These are phyloP conservation scores for Dolichoris vasculosae DNA, from an alignment of 1,140 invertebrate species.

Conservation along the genomic window DNA sequence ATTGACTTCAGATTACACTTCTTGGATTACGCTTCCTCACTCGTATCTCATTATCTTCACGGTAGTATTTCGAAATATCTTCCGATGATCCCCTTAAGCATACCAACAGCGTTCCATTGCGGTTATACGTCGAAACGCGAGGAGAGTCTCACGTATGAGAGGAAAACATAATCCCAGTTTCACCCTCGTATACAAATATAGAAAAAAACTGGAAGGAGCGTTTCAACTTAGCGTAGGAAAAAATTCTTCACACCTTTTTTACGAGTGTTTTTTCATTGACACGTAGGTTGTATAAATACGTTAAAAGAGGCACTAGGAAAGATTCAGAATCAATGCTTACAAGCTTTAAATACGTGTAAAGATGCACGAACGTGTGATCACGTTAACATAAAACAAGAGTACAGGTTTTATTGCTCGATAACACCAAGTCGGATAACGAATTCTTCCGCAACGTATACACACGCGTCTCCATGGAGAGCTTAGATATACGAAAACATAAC, in stretches of 20 bases:
- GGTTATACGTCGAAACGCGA: too few species aligned
- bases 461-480: neutral
- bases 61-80: too few species aligned
- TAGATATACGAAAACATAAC: neutral
- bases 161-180: too few species aligned
- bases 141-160: too few species aligned
- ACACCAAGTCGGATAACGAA: conserved; percentile 15
- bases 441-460: neutral
- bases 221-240: too few species aligned
- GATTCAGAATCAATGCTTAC: neutral
- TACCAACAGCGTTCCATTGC: too few species aligned
- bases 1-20: too few species aligned
- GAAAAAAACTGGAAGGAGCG: too few species aligned
- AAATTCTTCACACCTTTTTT: conserved; percentile 16
- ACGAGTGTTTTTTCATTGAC: neutral
- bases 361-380: neutral
- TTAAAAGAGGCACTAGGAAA: neutral
- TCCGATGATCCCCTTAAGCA: too few species aligned
- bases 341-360: neutral
- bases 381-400: neutral
- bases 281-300: conserved; percentile 17
- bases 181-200: too few species aligned
- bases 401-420: conserved; percentile 18
- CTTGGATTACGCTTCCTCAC: too few species aligned
- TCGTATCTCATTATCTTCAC: too few species aligned